A percentile compares a stretch with the other conserved stretches of the same genome.
Conservation (phyloP, 2,113 vertebrate genomes). For the Amblyornis subalaris region DNA sequence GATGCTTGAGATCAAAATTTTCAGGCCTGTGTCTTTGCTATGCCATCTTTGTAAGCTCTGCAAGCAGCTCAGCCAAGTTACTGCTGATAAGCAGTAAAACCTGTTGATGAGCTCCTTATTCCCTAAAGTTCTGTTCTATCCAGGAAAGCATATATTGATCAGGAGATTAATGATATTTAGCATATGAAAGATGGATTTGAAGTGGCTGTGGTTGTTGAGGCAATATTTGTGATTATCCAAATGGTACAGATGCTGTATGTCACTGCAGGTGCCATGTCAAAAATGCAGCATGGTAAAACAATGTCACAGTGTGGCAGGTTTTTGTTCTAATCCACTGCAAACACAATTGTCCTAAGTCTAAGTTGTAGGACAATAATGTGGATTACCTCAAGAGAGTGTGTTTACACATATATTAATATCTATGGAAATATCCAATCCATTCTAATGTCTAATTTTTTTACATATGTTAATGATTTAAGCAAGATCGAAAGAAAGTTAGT, state of each 20-base stretch:
- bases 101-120: background rate
- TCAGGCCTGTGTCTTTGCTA: background rate
- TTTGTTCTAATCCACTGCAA: background rate
- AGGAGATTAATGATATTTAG: background rate
- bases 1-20: background rate
- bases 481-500: background rate
- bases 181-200: background rate
- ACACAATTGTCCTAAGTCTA: background rate
- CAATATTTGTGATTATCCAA: background rate
- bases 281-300: background rate
- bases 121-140: background rate
- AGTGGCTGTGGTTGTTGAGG: background rate
- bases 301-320: background rate
- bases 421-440: background rate
- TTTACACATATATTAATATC: background rate
- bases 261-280: background rate
- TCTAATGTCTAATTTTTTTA: background rate
- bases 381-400: background rate
- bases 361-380: background rate
- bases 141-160: background rate
- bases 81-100: background rate
- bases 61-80: background rate
- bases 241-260: accelerated
- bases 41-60: background rate
- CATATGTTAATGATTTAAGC: background rate